Evolutionary conservation across 2,888 invertebrate species (phyloP).

Genomic region (Trilocha varians): DNA sequence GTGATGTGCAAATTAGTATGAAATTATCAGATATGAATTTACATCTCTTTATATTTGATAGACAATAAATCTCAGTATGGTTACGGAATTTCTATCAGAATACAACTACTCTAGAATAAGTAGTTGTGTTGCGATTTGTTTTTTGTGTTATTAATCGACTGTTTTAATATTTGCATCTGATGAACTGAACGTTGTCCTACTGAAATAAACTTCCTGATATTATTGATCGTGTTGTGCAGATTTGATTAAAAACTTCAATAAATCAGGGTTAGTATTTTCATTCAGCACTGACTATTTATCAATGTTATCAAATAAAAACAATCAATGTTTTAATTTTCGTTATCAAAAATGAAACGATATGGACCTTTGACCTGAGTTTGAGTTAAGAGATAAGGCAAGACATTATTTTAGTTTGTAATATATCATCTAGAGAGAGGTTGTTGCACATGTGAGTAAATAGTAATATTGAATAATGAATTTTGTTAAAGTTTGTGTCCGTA

Average conservation of each 20-base stretch:
- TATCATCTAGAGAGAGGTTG: neutral
- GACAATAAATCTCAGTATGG: neutral
- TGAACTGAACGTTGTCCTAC: no score
- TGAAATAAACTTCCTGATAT: no score
- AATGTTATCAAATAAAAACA: neutral
- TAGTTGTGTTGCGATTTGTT: no score
- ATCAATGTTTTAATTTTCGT: neutral
- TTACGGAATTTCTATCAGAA: neutral
- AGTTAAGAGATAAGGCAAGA: conserved; percentile 20
- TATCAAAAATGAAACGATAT: neutral
- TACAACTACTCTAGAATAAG: no score
- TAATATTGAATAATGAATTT: conserved; percentile 30
- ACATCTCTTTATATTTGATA: neutral
- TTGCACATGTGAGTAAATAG: conserved; percentile 11
- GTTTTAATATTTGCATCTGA: no score
- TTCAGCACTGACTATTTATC: neutral
- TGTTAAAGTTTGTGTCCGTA: conserved; percentile 42
- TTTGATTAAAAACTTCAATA: no score
- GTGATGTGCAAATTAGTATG: neutral
- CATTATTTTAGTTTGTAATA: conserved; percentile 18
- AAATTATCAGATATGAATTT: neutral
- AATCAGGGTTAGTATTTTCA: neutral
- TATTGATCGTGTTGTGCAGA: no score
- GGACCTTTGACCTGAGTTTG: conserved; percentile 30
- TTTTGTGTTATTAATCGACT: no score